phyloP scores from a whole-genome alignment of 2,797 vertebrate genomes.

The Cyprinodon diabolis region DNA sequence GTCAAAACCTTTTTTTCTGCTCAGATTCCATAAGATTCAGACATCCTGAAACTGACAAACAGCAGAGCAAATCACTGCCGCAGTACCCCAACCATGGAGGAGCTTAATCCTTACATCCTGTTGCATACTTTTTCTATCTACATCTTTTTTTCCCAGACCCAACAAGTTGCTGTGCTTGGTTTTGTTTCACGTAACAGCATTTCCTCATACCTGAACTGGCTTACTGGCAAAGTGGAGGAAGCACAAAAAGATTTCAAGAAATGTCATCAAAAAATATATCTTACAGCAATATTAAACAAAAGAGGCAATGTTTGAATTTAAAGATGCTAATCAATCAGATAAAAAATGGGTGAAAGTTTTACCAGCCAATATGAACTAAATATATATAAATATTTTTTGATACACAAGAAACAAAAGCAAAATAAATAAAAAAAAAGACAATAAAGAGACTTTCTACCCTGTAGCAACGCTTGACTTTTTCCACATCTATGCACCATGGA shows the following conservation, averaged over 20 bases:
- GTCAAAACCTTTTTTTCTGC: background rate
- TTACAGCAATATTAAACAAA: background rate
- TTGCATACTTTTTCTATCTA: conserved; percentile 40
- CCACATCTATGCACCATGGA: background rate
- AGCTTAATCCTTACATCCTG: conserved; percentile 61
- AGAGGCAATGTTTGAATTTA: background rate
- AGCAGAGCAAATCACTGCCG: conserved; percentile 27
- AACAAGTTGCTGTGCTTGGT: background rate
- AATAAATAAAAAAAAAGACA: conserved; percentile 16
- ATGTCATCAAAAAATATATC: background rate
- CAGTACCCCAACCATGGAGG: conserved; percentile 11
- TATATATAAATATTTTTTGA: background rate
- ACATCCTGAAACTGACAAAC: conserved; percentile 4
- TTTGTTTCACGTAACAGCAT: conserved; percentile 21
- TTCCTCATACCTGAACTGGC: conserved; percentile 50
- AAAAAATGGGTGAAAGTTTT: background rate
- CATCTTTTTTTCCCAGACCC: conserved; percentile 19
- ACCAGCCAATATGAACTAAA: background rate
- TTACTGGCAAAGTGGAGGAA: conserved; percentile 20
- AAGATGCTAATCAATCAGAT: background rate
- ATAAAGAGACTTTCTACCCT: background rate
- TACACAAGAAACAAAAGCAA: conserved; percentile 19
- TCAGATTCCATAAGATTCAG: conserved; percentile 1
- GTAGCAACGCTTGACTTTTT: background rate
- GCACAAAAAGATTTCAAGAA: background rate